These are phyloP conservation scores for Hypena proboscidalis DNA, from an alignment of 2,888 invertebrate genomes.

Conservation along the genomic window DNA sequence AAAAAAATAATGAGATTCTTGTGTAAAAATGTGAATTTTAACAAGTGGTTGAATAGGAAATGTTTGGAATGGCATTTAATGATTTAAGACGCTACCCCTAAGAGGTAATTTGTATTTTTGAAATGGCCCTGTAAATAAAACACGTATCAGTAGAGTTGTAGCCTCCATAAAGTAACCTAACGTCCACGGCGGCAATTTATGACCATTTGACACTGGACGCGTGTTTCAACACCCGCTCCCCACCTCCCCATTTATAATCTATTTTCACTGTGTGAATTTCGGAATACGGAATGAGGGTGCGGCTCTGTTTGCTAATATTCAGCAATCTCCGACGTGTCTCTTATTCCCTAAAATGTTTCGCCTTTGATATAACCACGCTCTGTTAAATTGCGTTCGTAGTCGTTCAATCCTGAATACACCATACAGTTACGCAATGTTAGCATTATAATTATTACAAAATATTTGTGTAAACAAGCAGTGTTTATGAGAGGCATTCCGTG, in stretches of 20 bases:
- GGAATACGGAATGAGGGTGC: conserved; percentile 14
- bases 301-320: conserved; percentile 31
- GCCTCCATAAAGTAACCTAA: conserved; percentile 40
- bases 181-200: conserved; percentile 43
- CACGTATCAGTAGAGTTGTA: conserved; percentile 35
- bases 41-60: no score
- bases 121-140: no score
- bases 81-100: no score
- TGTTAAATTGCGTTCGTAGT: conserved; percentile 21
- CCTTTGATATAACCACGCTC: conserved; percentile 22
- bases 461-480: conserved; percentile 21
- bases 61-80: no score
- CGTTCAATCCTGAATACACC: conserved; percentile 20
- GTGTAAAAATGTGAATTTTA: no score
- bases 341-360: conserved; percentile 27
- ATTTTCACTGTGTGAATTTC: conserved; percentile 41
- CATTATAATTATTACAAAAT: conserved; percentile 22
- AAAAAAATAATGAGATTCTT: no score
- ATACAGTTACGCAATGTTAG: conserved; percentile 4
- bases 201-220: conserved; percentile 49
- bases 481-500: conserved; percentile 23
- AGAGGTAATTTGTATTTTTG: no score
- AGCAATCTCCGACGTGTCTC: conserved; percentile 33
- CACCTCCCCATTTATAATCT: conserved; percentile 41
- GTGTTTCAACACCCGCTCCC: conserved; percentile 39